Evolutionary conservation across 2,113 vertebrate species (phyloP).

Genomic region (Crotophaga sulcirostris): DNA sequence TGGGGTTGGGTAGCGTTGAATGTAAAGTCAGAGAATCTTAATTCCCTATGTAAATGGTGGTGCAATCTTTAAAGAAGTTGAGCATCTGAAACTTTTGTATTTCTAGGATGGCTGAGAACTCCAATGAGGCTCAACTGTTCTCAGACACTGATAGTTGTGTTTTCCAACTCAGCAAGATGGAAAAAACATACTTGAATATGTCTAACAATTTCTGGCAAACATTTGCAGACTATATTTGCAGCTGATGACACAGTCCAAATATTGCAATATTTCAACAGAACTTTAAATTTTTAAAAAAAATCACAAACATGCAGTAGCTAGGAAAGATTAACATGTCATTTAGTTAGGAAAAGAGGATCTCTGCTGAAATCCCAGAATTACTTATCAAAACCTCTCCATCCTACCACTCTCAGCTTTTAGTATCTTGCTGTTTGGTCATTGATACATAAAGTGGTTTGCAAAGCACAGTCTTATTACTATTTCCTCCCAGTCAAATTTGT

Average conservation of each 20-base stretch:
- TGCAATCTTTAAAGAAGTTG: not conserved
- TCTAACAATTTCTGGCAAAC: not conserved
- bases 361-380: not conserved
- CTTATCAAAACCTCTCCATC: not conserved
- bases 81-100: not conserved
- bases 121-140: not conserved
- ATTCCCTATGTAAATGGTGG: not conserved
- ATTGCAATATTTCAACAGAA: not conserved
- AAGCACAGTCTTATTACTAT: not conserved
- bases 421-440: not conserved
- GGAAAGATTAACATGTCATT: not conserved
- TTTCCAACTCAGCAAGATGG: not conserved
- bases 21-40: not conserved
- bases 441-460: not conserved
- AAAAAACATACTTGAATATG: not conserved
- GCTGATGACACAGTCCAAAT: not conserved
- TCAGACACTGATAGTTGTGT: not conserved
- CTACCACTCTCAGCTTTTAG: not conserved
- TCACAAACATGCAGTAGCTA: not conserved
- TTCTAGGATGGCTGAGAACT: not conserved
- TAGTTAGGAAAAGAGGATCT: not conserved
- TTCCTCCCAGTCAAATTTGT: not conserved
- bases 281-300: not conserved
- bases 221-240: not conserved
- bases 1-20: not conserved